Evolutionary conservation across 1,140 invertebrate genomes (phyloP).

Genomic region (Brachionus paranguensis): DNA sequence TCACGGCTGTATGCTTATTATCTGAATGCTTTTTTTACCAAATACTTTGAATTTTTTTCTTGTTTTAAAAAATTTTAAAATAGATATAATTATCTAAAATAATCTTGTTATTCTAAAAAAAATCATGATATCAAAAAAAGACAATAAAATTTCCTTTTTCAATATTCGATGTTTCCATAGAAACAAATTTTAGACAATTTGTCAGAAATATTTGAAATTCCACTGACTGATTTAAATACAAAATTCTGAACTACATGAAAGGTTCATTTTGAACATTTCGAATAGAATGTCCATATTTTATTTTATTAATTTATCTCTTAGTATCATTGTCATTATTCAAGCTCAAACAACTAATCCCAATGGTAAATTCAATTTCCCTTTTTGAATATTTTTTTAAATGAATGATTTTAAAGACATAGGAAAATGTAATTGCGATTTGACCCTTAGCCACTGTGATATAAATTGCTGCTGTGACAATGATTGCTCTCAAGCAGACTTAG

Average conservation of each 20-base stretch:
- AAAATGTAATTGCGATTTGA: slow-evolving; percentile 22
- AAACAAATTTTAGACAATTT: neutral
- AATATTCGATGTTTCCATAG: neutral
- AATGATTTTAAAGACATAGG: neutral
- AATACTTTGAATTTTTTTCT: too few relatives aligned
- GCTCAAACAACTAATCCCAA: neutral
- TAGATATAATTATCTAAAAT: too few relatives aligned
- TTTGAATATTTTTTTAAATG: neutral
- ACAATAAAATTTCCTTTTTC: neutral
- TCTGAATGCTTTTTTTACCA: too few relatives aligned
- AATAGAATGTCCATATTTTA: neutral
- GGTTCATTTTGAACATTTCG: neutral
- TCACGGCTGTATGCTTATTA: too few relatives aligned
- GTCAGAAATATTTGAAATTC: neutral
- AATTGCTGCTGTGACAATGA: slow-evolving; percentile 8
- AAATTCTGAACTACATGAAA: neutral
- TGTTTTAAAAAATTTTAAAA: too few relatives aligned
- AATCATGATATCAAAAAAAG: neutral
- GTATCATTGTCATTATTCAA: too few relatives aligned
- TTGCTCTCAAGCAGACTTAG: neutral
- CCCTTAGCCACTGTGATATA: neutral
- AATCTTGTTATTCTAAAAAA: neutral
- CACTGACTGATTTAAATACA: neutral
- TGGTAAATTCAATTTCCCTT: neutral
- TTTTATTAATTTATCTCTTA: neutral